Evolutionary conservation across 2,113 vertebrate genomes (phyloP).

Genomic region (Peucedramus taeniatus): DNA sequence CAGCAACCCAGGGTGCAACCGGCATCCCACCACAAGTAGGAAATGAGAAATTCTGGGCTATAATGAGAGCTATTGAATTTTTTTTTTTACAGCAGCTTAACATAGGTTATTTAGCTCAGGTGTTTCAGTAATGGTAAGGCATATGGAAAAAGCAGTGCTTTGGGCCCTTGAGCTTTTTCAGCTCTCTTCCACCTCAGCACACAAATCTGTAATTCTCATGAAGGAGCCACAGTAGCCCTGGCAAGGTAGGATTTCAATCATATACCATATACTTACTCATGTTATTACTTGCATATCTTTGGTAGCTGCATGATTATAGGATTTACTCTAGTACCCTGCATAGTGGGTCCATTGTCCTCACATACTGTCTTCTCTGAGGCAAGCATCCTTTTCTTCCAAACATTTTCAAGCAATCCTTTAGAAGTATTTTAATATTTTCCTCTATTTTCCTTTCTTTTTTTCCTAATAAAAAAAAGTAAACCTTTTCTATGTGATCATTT

Average conservation of each 20-base stretch:
- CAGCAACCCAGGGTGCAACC: slow-evolving; percentile 52
- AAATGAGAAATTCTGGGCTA: slow-evolving; percentile 64
- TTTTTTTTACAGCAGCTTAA: slow-evolving; percentile 39
- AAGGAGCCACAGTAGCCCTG: neutral
- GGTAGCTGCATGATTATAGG: neutral
- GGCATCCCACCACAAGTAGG: slow-evolving; percentile 44
- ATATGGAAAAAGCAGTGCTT: slow-evolving; percentile 23
- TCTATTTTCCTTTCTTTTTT: rapidly evolving
- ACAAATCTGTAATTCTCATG: neutral
- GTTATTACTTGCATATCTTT: neutral
- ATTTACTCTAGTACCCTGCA: neutral
- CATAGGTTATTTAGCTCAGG: slow-evolving; percentile 43
- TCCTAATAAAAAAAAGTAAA: neutral
- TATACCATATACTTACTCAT: neutral
- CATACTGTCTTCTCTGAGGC: rapidly evolving
- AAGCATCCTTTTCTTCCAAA: neutral
- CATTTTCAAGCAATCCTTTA: neutral
- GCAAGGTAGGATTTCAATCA: neutral
- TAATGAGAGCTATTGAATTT: slow-evolving; percentile 36
- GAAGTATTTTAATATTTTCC: rapidly evolving
- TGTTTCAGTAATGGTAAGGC: slow-evolving; percentile 36
- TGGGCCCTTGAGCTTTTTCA: neutral
- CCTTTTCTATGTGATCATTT: neutral
- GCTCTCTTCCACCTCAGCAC: neutral
- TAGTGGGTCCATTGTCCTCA: neutral